Evolutionary conservation across 1,140 invertebrate species (phyloP).

Genomic region (Drosophila parvula): DNA sequence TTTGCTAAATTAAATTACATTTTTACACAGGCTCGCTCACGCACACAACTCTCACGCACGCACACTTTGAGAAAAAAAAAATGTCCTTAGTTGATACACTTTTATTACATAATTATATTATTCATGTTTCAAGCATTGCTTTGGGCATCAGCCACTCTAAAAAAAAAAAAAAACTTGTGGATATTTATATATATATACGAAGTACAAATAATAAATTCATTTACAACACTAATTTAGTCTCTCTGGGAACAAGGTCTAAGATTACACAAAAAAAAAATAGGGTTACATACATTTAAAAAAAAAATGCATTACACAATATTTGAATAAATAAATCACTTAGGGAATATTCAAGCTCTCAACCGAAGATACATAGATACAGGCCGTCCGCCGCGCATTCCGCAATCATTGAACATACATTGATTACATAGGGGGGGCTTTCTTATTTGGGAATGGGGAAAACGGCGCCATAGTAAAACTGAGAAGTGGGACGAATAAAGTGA

Average conservation of each 20-base stretch:
- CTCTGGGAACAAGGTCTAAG: conserved; percentile 56
- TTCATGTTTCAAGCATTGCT: conserved; percentile 68
- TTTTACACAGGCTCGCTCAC: conserved; percentile 56
- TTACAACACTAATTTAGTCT: conserved; percentile 78
- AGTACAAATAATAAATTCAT: conserved; percentile 60
- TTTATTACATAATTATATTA: conserved; percentile 54
- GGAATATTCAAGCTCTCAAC: conserved; percentile 66
- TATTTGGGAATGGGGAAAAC: background rate
- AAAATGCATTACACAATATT: conserved; percentile 33
- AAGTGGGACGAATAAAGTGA: conserved; percentile 2
- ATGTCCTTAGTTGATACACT: conserved; percentile 44
- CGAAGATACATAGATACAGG: conserved; percentile 16
- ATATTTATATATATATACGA: conserved; percentile 20
- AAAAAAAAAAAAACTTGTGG: background rate
- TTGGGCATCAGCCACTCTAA: conserved; percentile 53
- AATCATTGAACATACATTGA: background rate
- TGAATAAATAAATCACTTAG: conserved; percentile 76
- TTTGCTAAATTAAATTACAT: conserved; percentile 77
- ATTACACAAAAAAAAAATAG: conserved; percentile 31
- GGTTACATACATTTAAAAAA: conserved; percentile 6
- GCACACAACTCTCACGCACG: conserved; percentile 9
- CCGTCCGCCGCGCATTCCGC: background rate
- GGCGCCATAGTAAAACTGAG: background rate
- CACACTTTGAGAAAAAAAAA: conserved; percentile 47
- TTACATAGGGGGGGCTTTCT: background rate